Evolutionary conservation across 1,140 invertebrate species (phyloP), one percentile per base, ranked within the genome.

Genomic region (Hyposmocoma kahamanoa): DNA sequence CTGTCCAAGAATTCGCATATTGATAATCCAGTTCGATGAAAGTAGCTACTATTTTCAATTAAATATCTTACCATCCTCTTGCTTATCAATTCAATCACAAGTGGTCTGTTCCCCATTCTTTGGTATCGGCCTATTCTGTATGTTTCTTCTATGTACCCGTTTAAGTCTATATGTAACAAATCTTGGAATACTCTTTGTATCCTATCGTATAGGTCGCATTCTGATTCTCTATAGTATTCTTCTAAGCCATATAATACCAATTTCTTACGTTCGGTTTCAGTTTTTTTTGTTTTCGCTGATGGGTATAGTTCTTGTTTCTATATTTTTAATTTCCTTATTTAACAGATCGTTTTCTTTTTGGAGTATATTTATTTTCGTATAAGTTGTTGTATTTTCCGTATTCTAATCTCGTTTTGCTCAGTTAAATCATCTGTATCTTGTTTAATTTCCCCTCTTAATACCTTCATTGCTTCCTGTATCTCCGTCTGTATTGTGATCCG

Each of bases 61-160:
- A 55, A 10, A 18, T 55, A 42, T 38, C 44, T 49, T 4, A 17
- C 15, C 53, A 55, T 55, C 36, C 39, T 49, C 18, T 55, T 55
- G 21, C 53, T 50, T 15, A 55, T 34, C 0, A 55, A 18, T 15
- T 55, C 53, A 9, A 55, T 32, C 6, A 50, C 28, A 13, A 55
- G 22, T 0, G 47, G 42, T 11, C 53, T 26, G 22, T 42, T 45
- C 22, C 9, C 28, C 22, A 34, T 46, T 3, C 44, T 41, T 18
- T 42, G 17, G 1, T 43, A 21, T 11, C 53, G n/a, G n/a, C n/a
- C 53, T n/a, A 55, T 30, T 32, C 52, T 32, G 17, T 54, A 34
- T 24, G 36, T 54, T 13, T 54, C 47, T 21, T 54, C 52, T 10
- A 56, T 50, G 20, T 50, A 56, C n/a, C 47, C 47, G 15, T 5